phyloP scores from a whole-genome alignment of 2,113 vertebrate species.

The Coregonus clupeaformis region DNA sequence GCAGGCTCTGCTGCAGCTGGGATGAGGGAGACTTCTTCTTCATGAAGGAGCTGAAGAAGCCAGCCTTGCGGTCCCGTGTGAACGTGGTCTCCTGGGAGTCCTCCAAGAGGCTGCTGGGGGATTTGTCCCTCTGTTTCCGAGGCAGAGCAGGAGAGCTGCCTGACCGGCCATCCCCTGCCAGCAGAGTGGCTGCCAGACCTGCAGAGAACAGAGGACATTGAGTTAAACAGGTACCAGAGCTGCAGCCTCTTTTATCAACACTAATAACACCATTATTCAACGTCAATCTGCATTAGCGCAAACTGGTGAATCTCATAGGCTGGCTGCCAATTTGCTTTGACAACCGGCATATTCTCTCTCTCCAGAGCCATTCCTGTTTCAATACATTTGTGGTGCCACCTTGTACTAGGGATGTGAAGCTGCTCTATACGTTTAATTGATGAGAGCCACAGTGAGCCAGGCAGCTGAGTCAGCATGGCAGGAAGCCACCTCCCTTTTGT shows the following conservation, averaged over 20 bases:
- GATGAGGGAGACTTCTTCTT: slow-evolving; percentile 84
- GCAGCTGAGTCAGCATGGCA: no score
- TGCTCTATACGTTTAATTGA: no score
- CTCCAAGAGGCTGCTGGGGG: slow-evolving; percentile 88
- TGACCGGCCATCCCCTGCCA: slow-evolving; percentile 64
- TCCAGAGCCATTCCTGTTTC: no score
- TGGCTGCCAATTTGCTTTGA: no score
- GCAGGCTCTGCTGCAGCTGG: slow-evolving; percentile 79
- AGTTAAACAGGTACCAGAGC: background rate
- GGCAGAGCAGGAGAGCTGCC: slow-evolving; percentile 91
- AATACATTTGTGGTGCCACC: no score
- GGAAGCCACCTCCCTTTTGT: no score
- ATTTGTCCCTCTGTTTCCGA: slow-evolving; percentile 95
- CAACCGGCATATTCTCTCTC: no score
- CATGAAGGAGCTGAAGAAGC: slow-evolving; percentile 99
- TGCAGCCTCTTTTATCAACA: background rate
- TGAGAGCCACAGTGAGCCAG: no score
- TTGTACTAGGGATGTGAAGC: no score
- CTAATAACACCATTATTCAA: background rate
- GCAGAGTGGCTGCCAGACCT: slow-evolving; percentile 79
- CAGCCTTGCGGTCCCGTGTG: slow-evolving; percentile 92
- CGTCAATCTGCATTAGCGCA: background rate
- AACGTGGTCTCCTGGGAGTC: slow-evolving; percentile 91
- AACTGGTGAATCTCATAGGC: no score
- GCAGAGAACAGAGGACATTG: slow-evolving; percentile 3